Base-by-base conservation (phyloP, 2,113 vertebrate species). In the Scomber colias region DNA sequence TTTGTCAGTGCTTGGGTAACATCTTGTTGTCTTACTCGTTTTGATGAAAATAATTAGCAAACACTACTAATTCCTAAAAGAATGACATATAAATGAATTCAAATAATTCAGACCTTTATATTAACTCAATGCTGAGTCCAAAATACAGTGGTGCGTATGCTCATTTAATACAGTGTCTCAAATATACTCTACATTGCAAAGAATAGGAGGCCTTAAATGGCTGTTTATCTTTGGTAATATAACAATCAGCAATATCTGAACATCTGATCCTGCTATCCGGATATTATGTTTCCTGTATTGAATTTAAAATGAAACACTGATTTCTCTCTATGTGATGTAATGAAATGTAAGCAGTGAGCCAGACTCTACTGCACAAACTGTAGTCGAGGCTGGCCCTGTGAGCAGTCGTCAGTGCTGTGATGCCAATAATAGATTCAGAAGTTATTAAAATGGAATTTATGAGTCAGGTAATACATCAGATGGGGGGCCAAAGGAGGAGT, bases 381-480 rank as follows among this genome's bases (percentile, higher is more conserved):
- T 4, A 59, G 50, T 48, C 27, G 50, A 5, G 0, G 62, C 60
- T 27, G 24, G 24, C 24, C 24, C 24, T 27, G 24, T 2, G 24
- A 27, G 24, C 24, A 27, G 19, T 7, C 4, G 45, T 75, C 16
- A 11, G 60, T 53, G 50, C 16, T 79, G 71, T 17, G 35, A 63
- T 24, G 53, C 70, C 30, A 14, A 56, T 74, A 83, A 85, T 64
- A n/a, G 50, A 86, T 81, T 73, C 15, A 46, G 31, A 71, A 57
- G 40, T 80, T 63, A 71, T 71, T 59, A 53, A 46, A 78, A 57
- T 51, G 8, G 59, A 69, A 77, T 81, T 66, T 68, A 77, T 15
- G 65, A 75, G 45, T 35, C 63, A 63, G 69, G 66, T 40, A 27
- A 65, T 71, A 40, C 51, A 65, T 76, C 59, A 68, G 40, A 66